Base-by-base conservation (phyloP, 2,113 vertebrate species). In the Echinops telfairi region DNA sequence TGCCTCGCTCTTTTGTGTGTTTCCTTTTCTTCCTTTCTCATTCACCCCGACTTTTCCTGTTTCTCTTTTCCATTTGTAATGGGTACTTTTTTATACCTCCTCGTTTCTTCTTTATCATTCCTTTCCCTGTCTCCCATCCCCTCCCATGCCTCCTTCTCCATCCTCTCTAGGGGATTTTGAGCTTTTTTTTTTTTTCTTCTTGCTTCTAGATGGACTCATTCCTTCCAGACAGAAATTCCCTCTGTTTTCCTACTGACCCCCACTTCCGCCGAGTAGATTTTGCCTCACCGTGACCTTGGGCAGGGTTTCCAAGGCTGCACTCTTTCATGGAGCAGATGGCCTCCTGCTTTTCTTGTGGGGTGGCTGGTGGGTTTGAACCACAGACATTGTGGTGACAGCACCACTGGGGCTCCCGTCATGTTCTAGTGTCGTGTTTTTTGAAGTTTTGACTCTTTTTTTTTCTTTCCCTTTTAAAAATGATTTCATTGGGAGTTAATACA, bases 61-160 rank as follows among this genome's bases (percentile, higher is more conserved):
- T 33, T 66, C 40, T 77, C 36, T 89, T 90, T 95, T 88, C 23
- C 38, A 25, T 92, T 89, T 64, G 62, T 70, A 19, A 22, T 76
- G 31, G 27, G 38, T 29, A 80, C 27, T 68, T 66, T 83, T 40
- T 53, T 62, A 64, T 36, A 8, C 33, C 2, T 8, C 20, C 33
- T 3, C 27, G 10, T 7, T 1, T 1, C 79, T 92, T 76, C 33
- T 90, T 95, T 71, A n/a, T 14, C 23, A 4, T 62, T 70, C 25
- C 25, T 80, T 62, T 86, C 11, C 58, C 70, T 16, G 1, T 31
- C 22, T 62, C 58, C 31, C 6, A 75, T 58, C 22, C 75, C 70
- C 70, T 77, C 43, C 17, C 36, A 76, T 27, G 15, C 23, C 91
- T n/a, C n/a, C 70, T 29, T 83, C 17, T 78, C 58, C 33, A 66